Evolutionary conservation across 2,888 invertebrate species (phyloP).

Genomic region (Leptopilina myrica): DNA sequence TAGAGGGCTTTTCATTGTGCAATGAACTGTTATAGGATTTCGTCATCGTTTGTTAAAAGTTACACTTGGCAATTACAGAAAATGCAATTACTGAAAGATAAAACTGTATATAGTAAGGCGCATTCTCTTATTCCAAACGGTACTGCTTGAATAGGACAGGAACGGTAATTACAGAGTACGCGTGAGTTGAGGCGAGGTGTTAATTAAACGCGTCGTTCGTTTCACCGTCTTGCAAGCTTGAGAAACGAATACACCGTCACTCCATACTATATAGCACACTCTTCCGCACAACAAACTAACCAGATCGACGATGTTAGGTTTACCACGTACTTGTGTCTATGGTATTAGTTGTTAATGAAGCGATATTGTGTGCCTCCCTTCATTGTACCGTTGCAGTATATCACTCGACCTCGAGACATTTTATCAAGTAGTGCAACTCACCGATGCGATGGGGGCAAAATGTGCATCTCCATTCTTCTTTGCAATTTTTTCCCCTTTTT

Average conservation of each 20-base stretch:
- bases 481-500: no score
- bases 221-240: conserved; percentile 43
- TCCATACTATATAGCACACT: background rate
- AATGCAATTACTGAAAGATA: conserved; percentile 37
- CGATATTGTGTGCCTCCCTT: conserved; percentile 49
- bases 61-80: conserved; percentile 32
- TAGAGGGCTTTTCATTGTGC: background rate
- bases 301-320: conserved; percentile 36
- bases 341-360: conserved; percentile 50
- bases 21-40: conserved; percentile 23
- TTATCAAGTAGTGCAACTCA: conserved; percentile 49
- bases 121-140: conserved; percentile 39
- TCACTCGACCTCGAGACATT: conserved; percentile 53
- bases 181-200: conserved; percentile 40
- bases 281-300: conserved; percentile 38
- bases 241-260: conserved; percentile 39
- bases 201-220: conserved; percentile 49
- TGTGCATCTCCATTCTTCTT: background rate
- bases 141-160: conserved; percentile 31
- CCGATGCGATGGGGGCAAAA: background rate
- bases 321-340: conserved; percentile 22
- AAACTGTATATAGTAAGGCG: conserved; percentile 27
- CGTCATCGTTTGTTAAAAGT: conserved; percentile 27
- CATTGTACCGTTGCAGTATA: conserved; percentile 44
- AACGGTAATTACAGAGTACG: conserved; percentile 38